phyloP scores from a whole-genome alignment of 2,113 vertebrate species.

The Hymenochirus boettgeri region DNA sequence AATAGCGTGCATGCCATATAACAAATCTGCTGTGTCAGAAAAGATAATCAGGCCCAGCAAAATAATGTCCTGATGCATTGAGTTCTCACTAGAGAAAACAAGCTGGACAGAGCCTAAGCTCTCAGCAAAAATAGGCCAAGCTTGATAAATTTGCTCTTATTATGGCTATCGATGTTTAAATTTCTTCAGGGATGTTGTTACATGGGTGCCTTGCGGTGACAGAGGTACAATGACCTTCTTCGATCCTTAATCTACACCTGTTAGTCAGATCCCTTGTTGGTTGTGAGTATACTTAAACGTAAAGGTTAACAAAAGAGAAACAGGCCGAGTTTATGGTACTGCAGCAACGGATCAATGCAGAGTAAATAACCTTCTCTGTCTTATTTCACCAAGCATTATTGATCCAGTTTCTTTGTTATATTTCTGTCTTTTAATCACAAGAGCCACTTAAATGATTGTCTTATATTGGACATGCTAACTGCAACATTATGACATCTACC shows the following conservation, averaged over 20 bases:
- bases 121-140: constrained; percentile 64
- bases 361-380: constrained; percentile 99
- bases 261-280: constrained; percentile 93
- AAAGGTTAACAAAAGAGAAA: constrained; percentile 99
- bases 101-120: constrained; percentile 65
- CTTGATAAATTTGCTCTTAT: constrained; percentile 89
- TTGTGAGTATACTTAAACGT: constrained; percentile 90
- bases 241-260: constrained; percentile 98
- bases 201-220: constrained; percentile 82
- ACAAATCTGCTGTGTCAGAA: constrained; percentile 80
- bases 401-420: constrained; percentile 84
- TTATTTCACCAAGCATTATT: constrained; percentile 98
- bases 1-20: constrained; percentile 64
- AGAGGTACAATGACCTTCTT: constrained; percentile 88
- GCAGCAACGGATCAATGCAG: constrained; percentile 95
- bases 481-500: constrained; percentile 74
- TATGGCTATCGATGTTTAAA: constrained; percentile 88
- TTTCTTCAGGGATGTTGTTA: constrained; percentile 87
- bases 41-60: constrained; percentile 79
- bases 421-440: constrained; percentile 77
- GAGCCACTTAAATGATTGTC: constrained; percentile 66
- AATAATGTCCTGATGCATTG: constrained; percentile 85
- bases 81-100: constrained; percentile 70
- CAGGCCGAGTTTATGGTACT: constrained; percentile 80
- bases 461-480: constrained; percentile 71